Percentiles rank a stretch among this genome's conserved stretches.
These are phyloP conservation scores for Sebastes reedi DNA, from an alignment of 2,797 vertebrate species.

Conservation along the genomic window DNA sequence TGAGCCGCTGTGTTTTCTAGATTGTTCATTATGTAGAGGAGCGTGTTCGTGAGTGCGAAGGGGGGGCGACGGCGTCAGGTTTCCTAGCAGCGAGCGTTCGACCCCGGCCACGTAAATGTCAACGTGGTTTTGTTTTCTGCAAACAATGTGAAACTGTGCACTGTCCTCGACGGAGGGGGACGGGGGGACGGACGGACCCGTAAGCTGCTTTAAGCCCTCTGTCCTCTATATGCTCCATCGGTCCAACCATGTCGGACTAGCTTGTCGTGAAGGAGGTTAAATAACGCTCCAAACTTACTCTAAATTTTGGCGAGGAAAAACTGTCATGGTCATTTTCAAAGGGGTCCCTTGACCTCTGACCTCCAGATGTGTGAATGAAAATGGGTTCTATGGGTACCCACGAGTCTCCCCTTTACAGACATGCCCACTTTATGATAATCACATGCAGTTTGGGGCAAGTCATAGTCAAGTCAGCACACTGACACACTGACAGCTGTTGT, in stretches of 20 bases:
- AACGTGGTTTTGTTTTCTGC: conserved; percentile 79
- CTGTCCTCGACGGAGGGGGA: conserved; percentile 18
- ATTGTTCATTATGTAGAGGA: conserved; percentile 46
- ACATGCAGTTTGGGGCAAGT: too few species aligned
- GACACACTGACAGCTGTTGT: too few species aligned
- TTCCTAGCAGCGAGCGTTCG: conserved; percentile 47
- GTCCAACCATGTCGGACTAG: too few species aligned
- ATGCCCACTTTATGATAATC: too few species aligned
- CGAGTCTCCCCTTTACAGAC: too few species aligned
- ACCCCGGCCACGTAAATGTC: conserved; percentile 77
- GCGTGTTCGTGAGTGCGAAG: conserved; percentile 3
- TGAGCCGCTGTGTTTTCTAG: conserved; percentile 59
- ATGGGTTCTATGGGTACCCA: too few species aligned
- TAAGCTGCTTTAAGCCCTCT: conserved; percentile 70
- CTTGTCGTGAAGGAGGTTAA: too few species aligned
- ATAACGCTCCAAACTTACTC: too few species aligned
- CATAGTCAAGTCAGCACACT: too few species aligned
- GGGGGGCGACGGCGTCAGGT: conserved; percentile 47
- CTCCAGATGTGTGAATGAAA: fast-evolving
- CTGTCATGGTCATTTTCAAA: too few species aligned
- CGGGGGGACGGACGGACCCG: not conserved
- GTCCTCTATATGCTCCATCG: conserved; percentile 36
- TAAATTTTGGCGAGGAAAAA: too few species aligned
- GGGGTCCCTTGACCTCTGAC: too few species aligned
- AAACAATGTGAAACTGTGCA: conserved; percentile 77